Base-by-base conservation (phyloP, 2,113 vertebrate species). In the Pseudorhombus dupliciocellatus region DNA sequence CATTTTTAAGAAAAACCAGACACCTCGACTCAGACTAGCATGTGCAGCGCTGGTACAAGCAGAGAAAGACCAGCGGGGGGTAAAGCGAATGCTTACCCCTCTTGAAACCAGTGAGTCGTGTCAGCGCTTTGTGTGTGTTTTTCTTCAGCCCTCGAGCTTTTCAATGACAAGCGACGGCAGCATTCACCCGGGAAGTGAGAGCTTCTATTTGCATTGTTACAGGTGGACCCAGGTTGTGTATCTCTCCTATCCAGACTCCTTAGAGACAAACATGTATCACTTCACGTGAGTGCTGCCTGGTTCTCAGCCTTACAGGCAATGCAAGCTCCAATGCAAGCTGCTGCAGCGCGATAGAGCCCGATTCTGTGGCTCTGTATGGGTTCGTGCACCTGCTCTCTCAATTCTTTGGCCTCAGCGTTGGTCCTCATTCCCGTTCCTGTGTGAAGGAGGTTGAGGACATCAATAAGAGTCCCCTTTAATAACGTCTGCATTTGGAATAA, bases 151-250 rank as follows among this genome's bases (percentile, higher is more conserved):
- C 25, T 7, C 75, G 50, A 80, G 78, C 63, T 65, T 75, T 85
- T 80, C 67, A 68, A 60, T 26, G 59, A 71, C 55, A 31, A 66
- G 77, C 77, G 51, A 67, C 56, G 28, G 54, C 18, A 0, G 54
- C 64, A 72, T 84, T 89, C 77, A 76, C 37, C 60, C 62, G 0
- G 55, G 66, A 72, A 81, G 77, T 80, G 64, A 85, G 60, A 25
- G 66, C 61, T 34, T 75, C 61, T 44, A 61, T 83, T 77, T 84
- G 77, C 80, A 84, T 85, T 79, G 63, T 87, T 60, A 55, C 20
- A 34, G 75, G 54, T 65, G 25, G 31, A 73, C 66, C 42, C 5
- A 58, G 7, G 51, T 52, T 48, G 42, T 26, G 5, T 70, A 79
- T 76, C 81, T 68, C 66, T 77, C 72, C 73, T 22, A 65, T 73